Conservation (phyloP, 1,140 invertebrate species). For the Homarus americanus region DNA sequence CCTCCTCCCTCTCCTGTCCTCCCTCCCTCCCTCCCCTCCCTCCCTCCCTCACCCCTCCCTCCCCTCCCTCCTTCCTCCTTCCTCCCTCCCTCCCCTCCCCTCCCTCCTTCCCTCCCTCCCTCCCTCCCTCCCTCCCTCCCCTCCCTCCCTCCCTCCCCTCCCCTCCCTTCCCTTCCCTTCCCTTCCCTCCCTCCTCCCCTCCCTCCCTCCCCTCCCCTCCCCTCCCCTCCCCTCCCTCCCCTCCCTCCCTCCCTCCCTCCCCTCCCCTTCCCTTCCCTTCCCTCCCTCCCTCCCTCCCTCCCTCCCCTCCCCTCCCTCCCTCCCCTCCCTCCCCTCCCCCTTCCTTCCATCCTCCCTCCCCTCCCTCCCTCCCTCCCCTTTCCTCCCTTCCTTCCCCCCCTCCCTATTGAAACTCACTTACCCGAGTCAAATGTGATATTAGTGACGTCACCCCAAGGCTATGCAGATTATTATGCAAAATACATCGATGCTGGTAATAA, state of each 20-base stretch:
- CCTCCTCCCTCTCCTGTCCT: not conserved
- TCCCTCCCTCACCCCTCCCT: not conserved
- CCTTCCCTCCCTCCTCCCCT: not conserved
- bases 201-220: too few species aligned
- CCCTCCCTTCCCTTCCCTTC: not conserved
- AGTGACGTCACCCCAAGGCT: slow-evolving; percentile 55
- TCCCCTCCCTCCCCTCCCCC: not conserved
- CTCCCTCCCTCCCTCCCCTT: not conserved
- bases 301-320: too few species aligned
- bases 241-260: not conserved
- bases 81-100: too few species aligned
- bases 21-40: slow-evolving; percentile 9
- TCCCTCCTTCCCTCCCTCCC: too few species aligned
- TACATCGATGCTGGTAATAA: slow-evolving; percentile 53
- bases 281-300: not conserved
- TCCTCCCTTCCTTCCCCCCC: not conserved
- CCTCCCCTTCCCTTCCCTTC: not conserved
- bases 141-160: too few species aligned
- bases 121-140: not conserved
- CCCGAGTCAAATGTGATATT: slow-evolving; percentile 49
- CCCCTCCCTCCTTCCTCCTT: too few species aligned
- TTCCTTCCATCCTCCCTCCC: not conserved
- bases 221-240: not conserved
- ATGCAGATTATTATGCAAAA: slow-evolving; percentile 65
- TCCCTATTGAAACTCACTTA: slow-evolving; percentile 38